These are phyloP conservation scores for Dexiosoma caninum DNA, from an alignment of 2,888 invertebrate genomes.

Conservation along the genomic window DNA sequence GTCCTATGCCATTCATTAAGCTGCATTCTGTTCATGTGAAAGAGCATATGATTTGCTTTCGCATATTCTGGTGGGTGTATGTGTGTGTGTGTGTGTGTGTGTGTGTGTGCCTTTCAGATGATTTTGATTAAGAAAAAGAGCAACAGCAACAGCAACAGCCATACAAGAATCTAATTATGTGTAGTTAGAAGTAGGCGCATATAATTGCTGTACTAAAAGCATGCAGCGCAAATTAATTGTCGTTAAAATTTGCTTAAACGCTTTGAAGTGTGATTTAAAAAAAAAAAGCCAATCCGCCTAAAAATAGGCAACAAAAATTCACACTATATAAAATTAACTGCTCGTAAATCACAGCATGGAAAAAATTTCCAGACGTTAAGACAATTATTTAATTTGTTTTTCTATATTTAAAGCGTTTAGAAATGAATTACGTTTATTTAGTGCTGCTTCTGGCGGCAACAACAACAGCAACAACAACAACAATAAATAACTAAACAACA, in stretches of 20 bases:
- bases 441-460: too few species aligned
- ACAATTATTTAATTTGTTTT: too few species aligned
- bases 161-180: conserved; percentile 39
- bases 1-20: conserved; percentile 44
- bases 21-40: conserved; percentile 41
- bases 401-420: too few species aligned
- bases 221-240: conserved; percentile 47
- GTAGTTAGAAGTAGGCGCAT: conserved; percentile 1
- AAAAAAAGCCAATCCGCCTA: not conserved
- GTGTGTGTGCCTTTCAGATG: conserved; percentile 21
- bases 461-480: too few species aligned
- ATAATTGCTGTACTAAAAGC: conserved; percentile 53
- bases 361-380: too few species aligned
- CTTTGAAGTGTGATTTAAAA: not conserved
- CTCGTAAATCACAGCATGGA: too few species aligned
- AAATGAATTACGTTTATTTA: too few species aligned
- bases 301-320: not conserved
- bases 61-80: not conserved
- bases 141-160: not conserved
- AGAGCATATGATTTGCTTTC: conserved; percentile 52
- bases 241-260: not conserved
- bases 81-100: not conserved
- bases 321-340: not conserved
- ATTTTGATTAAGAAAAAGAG: conserved; percentile 36
- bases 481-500: too few species aligned